Evolutionary conservation across 1,140 invertebrate species (phyloP), one percentile per base, ranked within the genome.

Genomic region (Penaeus chinensis): DNA sequence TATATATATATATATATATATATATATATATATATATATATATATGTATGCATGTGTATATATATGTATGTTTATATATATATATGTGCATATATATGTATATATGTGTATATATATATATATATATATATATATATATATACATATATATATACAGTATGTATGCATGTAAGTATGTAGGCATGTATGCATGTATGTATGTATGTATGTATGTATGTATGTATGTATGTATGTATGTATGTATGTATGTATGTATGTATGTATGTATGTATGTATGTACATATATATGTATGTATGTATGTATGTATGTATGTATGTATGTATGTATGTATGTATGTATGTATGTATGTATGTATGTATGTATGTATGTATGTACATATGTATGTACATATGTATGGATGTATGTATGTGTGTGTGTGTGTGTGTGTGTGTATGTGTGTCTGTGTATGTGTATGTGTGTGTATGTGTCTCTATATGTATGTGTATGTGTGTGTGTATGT

Each of bases 71-170:
- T 78, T 47, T 78, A 78, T 42, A 78, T 78, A 78, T 78, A 78
- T 78, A 78, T 78, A 78, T 47, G 47, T 78, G 47, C 37, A 78
- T 78, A 78, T 78, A 78, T 42, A 78, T 78, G 47, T 78, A 78
- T 78, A 78, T 78, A 78, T 78, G 47, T 42, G 4, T 42, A 42
- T 78, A 78, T 37, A 78, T 78, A 78, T 78, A 78, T 42, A 78
- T 78, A 78, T 19, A 78, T 78, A 78, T 78, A 78, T 78, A 78
- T 78, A 78, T 78, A 78, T 78, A 78, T 78, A 78, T 42, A 78
- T 32, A 3, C 47, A 78, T 78, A 78, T 78, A 78, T 78, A 42
- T 37, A 47, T 77, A 47, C 24, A 47, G 20, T 77, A 47, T 37
- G 20, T 77, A 47, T 77, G 24, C 24, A 47, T 77, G 20, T 77